Percentiles rank a stretch among this genome's conserved stretches.
These are phyloP conservation scores for Nemurella pictetii DNA, from an alignment of 2,888 invertebrate species.

Conservation along the genomic window DNA sequence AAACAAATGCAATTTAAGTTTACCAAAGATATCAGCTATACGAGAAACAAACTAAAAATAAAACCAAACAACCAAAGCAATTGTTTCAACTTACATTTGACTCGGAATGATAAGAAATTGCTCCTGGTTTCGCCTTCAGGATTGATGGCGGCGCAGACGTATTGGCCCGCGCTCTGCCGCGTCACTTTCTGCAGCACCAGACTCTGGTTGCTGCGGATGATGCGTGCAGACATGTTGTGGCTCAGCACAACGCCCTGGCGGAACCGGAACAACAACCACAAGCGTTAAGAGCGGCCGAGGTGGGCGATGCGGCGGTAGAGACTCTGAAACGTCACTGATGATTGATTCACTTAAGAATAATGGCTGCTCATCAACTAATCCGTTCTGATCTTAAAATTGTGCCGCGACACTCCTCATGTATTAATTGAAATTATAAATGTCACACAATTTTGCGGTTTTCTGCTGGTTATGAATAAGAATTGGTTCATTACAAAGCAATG, in stretches of 20 bases:
- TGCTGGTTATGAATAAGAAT: no score
- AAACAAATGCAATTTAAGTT: neutral
- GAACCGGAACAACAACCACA: no score
- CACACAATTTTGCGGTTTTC: no score
- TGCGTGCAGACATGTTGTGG: constrained; percentile 84
- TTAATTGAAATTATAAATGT: no score
- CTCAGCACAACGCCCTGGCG: constrained; percentile 78
- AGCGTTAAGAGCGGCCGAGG: no score
- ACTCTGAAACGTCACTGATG: no score
- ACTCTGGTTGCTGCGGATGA: constrained; percentile 90
- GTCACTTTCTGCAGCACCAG: constrained; percentile 89
- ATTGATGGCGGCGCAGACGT: constrained; percentile 87
- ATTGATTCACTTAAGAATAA: no score
- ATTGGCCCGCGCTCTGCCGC: constrained; percentile 80
- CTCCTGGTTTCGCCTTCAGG: constrained; percentile 86
- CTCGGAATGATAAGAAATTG: constrained; percentile 80
- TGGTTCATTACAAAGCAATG: no score
- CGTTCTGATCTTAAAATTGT: no score
- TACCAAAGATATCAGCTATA: neutral
- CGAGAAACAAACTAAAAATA: neutral
- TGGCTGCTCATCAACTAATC: no score
- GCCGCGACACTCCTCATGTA: no score
- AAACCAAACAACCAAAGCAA: neutral
- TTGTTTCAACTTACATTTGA: constrained; percentile 75
- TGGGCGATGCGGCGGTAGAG: no score